phyloP scores from a whole-genome alignment of 1,140 invertebrate species.

The Bradynema listronoti region DNA sequence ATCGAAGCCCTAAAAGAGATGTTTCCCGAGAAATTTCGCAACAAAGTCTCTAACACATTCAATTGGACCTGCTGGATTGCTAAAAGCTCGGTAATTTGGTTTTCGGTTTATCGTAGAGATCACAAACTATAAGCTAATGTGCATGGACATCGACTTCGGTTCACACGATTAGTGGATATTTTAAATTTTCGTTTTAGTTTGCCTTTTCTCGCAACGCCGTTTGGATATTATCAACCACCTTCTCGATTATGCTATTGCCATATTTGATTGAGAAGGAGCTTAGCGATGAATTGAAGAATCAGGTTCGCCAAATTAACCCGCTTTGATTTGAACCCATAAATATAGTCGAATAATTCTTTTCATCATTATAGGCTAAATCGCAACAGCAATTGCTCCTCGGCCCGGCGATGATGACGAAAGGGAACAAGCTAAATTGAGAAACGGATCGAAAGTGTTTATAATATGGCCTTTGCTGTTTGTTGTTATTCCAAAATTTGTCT shows the following conservation, averaged over 20 bases:
- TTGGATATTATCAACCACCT: neutral
- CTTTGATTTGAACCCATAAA: neutral
- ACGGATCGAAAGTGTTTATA: no score
- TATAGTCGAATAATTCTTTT: neutral
- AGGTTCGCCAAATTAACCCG: neutral
- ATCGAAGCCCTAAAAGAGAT: constrained; percentile 45
- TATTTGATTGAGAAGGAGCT: neutral
- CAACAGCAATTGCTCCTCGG: constrained; percentile 1
- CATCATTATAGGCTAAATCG: neutral
- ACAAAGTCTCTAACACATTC: constrained; percentile 17
- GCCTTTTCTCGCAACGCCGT: neutral
- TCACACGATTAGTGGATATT: neutral
- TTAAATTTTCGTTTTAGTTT: neutral
- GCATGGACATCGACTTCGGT: neutral
- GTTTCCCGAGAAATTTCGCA: constrained; percentile 35
- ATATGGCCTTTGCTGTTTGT: no score
- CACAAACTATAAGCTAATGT: neutral
- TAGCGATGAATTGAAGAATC: neutral
- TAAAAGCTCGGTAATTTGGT: constrained; percentile 23
- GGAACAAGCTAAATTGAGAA: no score
- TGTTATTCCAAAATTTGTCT: no score
- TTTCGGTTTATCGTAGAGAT: neutral
- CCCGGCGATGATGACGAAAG: no score
- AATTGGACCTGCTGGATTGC: constrained; percentile 15
- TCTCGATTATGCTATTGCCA: neutral